A percentile compares a stretch with the other conserved stretches of the same genome.
These are phyloP conservation scores for Ranitomeya imitator DNA, from an alignment of 2,113 vertebrate genomes.

Conservation along the genomic window DNA sequence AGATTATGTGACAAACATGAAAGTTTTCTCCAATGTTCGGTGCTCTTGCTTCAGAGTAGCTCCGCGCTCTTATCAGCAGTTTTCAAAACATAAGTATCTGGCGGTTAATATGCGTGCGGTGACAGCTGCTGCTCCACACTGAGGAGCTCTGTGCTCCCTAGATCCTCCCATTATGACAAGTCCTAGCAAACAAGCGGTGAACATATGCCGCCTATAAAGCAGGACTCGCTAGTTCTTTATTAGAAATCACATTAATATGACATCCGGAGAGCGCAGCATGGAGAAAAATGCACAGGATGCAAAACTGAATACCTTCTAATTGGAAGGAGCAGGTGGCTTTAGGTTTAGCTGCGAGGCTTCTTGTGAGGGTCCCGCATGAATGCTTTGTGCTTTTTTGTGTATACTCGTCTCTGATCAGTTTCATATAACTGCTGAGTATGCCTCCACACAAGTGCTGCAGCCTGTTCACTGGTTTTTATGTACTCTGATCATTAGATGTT, in stretches of 20 bases:
- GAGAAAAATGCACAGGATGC: slow-evolving; percentile 20
- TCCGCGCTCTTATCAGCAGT: slow-evolving; percentile 9
- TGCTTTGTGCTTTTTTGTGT: not conserved
- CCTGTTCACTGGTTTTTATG: not conserved
- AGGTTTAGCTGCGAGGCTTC: slow-evolving; percentile 2
- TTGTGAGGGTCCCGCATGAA: not conserved
- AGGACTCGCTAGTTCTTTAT: not conserved
- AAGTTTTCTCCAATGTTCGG: not conserved
- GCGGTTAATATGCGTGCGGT: slow-evolving; percentile 13
- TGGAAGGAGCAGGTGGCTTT: slow-evolving; percentile 8
- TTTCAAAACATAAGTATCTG: slow-evolving; percentile 13
- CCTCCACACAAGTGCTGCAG: not conserved
- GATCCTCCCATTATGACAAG: slow-evolving; percentile 42
- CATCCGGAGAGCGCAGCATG: not conserved
- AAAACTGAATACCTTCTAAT: slow-evolving; percentile 2
- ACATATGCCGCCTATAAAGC: slow-evolving; percentile 33
- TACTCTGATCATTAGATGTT: not conserved
- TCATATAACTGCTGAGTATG: not conserved
- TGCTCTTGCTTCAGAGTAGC: not conserved
- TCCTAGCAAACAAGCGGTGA: slow-evolving; percentile 32
- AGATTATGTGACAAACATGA: not conserved
- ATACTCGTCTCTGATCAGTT: not conserved
- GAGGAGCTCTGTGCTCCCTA: not conserved
- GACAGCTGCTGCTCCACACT: slow-evolving; percentile 10
- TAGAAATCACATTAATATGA: slow-evolving; percentile 25